Evolutionary conservation across 2,113 vertebrate species (phyloP).

Genomic region (Odontesthes bonariensis): DNA sequence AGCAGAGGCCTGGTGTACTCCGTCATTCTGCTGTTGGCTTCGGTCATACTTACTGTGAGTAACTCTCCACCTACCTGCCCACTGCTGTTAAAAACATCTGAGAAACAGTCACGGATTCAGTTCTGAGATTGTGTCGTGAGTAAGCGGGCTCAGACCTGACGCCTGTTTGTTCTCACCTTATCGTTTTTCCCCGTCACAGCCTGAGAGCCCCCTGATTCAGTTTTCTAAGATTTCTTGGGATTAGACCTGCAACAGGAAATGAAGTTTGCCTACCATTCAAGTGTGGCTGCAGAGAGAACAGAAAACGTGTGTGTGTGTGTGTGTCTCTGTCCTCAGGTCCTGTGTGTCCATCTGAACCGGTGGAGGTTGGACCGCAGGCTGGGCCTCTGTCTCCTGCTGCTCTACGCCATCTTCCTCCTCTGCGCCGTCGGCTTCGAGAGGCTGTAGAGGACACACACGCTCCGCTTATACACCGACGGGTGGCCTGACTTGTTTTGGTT

Average conservation of each 20-base stretch:
- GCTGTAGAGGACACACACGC: constrained; percentile 62
- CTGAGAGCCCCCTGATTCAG: not conserved
- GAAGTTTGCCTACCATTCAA: not conserved
- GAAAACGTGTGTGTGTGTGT: not conserved
- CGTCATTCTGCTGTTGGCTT: constrained; percentile 84
- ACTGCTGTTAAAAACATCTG: not conserved
- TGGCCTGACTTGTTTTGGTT: not conserved
- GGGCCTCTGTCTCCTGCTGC: constrained; percentile 79
- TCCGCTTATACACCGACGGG: not conserved
- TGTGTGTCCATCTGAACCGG: constrained; percentile 84
- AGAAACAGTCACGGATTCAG: not conserved
- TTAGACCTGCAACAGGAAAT: constrained; percentile 13
- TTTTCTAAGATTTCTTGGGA: not conserved
- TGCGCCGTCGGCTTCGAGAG: constrained; percentile 82
- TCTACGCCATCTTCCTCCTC: constrained; percentile 84
- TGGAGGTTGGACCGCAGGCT: constrained; percentile 84
- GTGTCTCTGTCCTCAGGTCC: constrained; percentile 68
- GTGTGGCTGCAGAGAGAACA: not conserved
- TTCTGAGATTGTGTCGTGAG: constrained; percentile 5
- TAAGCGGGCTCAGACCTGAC: constrained; percentile 8
- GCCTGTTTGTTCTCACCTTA: not conserved
- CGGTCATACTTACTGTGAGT: constrained; percentile 84
- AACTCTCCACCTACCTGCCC: not conserved
- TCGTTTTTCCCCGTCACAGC: not conserved
- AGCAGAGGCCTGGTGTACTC: constrained; percentile 86